Base-by-base conservation (phyloP, 1,140 invertebrate species). In the Cherax quadricarinatus region DNA sequence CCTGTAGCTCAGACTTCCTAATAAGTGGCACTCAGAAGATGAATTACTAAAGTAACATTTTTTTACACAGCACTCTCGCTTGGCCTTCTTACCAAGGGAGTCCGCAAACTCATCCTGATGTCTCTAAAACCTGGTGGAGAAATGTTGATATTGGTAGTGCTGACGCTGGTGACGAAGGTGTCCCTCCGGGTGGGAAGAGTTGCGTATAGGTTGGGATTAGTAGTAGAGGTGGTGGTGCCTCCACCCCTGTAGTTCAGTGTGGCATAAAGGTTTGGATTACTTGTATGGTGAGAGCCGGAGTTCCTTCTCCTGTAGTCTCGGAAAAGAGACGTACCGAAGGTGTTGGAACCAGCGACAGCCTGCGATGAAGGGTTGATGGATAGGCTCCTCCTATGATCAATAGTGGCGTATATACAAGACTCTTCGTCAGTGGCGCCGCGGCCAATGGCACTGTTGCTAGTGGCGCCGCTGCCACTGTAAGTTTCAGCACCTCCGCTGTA, bases 41-140 rank as follows among this genome's bases (percentile, higher is more conserved):
- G 62, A 66, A 66, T 21, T 16, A 66, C 18, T 16, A 66, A 57
- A 60, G 21, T 4, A 3, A n/a, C 57, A n/a, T 82, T 18, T 24
- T 30, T 78, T 57, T 78, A 90, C n/a, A 90, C 82, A 53, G 80
- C 80, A 82, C 87, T 89, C 78, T 89, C 87, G 57, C 87, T 89
- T 21, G 87, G 87, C 80, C 87, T 62, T 48, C 87, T 82, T 60
- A 89, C 70, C 24, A 89, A 70, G 41, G 87, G 87, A 21, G 60
- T 79, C 41, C 57, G 53, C 79, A 89, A 75, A 57, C 87, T 89
- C 24, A 60, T 81, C n/a, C 87, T 82, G 21, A 89, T 49, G 78
- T 89, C 87, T 82, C 87, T 81, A 57, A 89, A 89, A 10, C 79
- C 87, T 4, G 87, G 87, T 4, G 87, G 87, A 5, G 87, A 89